Conservation (phyloP, 2,797 vertebrate genomes). For the Bothrops alternatus region DNA sequence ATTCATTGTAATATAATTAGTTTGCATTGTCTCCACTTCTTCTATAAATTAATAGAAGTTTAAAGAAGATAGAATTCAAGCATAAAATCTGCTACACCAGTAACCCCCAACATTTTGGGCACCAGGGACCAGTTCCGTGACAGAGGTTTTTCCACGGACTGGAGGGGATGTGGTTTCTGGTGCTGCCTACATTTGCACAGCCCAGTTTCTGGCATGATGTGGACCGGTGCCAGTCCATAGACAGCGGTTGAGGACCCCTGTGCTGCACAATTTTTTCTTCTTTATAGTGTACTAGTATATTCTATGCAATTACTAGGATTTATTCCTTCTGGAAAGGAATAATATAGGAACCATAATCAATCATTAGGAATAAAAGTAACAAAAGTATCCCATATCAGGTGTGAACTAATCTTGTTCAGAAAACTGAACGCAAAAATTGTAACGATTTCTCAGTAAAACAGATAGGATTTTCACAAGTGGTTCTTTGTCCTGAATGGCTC, state of each 20-base stretch:
- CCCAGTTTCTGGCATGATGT: too few relatives aligned
- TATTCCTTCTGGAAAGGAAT: background rate
- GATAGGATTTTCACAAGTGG: slow-evolving; percentile 3
- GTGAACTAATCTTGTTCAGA: background rate
- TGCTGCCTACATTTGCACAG: too few relatives aligned
- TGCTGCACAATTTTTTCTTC: background rate
- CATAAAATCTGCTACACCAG: background rate
- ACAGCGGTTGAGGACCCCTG: too few relatives aligned
- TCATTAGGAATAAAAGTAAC: background rate
- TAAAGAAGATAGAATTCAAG: background rate
- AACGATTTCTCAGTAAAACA: background rate
- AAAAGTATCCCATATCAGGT: background rate
- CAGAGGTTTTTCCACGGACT: too few relatives aligned
- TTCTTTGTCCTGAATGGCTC: slow-evolving; percentile 19
- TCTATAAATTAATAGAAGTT: background rate
- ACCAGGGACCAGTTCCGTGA: too few relatives aligned
- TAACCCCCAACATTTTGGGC: too few relatives aligned
- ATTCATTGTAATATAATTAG: background rate
- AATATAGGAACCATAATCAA: background rate
- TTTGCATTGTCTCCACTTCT: background rate
- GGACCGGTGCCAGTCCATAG: too few relatives aligned
- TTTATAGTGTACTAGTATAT: background rate
- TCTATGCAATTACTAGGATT: background rate
- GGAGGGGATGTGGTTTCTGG: too few relatives aligned
- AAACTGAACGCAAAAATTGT: background rate